Evolutionary conservation across 23 tunicate genomes (phyloP).

Genomic region (Diplosoma virens): DNA sequence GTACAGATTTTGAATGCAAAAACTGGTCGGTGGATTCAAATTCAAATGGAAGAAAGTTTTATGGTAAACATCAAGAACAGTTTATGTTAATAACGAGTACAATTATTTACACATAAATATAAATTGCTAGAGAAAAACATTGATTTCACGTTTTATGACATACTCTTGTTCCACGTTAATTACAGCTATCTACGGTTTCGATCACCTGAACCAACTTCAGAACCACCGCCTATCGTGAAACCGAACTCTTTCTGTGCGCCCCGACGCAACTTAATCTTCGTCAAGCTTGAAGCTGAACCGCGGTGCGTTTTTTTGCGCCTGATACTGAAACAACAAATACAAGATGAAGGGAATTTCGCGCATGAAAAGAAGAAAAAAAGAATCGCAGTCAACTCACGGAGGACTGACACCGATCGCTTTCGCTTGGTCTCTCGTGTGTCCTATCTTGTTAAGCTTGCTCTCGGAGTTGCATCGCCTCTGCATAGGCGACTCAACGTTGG

Average conservation of each 20-base stretch:
- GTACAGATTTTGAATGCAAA: too few species aligned
- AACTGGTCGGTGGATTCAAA: too few species aligned
- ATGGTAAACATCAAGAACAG: too few species aligned
- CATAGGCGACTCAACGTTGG: constrained; percentile 29
- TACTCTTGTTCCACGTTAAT: too few species aligned
- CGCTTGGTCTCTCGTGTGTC: background rate
- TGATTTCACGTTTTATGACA: too few species aligned
- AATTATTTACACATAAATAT: too few species aligned
- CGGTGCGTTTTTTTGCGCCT: background rate
- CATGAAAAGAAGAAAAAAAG: background rate
- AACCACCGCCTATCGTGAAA: constrained; percentile 58
- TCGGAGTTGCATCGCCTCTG: constrained; percentile 52
- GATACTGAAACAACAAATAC: background rate
- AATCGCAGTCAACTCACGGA: background rate
- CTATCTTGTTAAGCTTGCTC: constrained; percentile 31
- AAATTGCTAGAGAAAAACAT: too few species aligned
- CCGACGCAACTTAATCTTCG: background rate
- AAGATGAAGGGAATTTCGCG: background rate
- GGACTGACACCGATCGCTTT: background rate
- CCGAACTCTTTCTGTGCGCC: constrained; percentile 29
- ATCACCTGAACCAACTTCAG: constrained; percentile 56
- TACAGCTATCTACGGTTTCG: too few species aligned
- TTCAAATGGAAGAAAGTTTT: too few species aligned
- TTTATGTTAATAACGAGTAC: too few species aligned
- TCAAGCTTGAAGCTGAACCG: background rate